phyloP scores from a whole-genome alignment of 2,797 vertebrate genomes.

The Peromyscus attwateri region DNA sequence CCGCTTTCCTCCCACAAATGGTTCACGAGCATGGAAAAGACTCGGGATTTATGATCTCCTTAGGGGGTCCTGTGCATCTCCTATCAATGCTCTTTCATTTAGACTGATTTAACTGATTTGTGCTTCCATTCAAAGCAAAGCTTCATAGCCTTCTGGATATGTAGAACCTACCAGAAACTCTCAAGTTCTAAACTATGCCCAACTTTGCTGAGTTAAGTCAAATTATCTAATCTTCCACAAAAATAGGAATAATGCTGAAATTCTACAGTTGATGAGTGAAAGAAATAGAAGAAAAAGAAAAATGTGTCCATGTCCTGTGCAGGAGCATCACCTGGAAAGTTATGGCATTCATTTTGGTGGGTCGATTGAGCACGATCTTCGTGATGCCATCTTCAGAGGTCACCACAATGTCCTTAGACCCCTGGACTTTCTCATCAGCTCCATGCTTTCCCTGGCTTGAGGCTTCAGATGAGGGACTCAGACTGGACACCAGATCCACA shows the following conservation, averaged over 20 bases:
- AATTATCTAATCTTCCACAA: not conserved
- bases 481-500: constrained; percentile 90
- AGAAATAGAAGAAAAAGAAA: not conserved
- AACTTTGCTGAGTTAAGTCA: not conserved
- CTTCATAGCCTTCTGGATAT: not conserved
- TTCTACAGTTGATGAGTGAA: not conserved
- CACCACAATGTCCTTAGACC: constrained; percentile 90
- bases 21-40: not conserved
- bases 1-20: not conserved
- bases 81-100: not conserved
- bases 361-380: constrained; percentile 94
- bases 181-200: not conserved
- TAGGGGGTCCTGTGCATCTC: not conserved
- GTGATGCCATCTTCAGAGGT: constrained; percentile 92
- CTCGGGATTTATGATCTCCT: not conserved
- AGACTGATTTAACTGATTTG: not conserved
- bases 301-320: not conserved
- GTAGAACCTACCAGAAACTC: not conserved
- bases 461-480: constrained; percentile 87
- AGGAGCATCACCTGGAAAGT: constrained; percentile 87
- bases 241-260: not conserved
- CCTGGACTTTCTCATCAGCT: constrained; percentile 69
- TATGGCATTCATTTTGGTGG: constrained; percentile 95
- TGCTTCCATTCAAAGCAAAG: constrained; percentile 49
- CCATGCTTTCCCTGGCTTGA: constrained; percentile 77